Conservation (phyloP, 1,140 invertebrate genomes). For the Glomeris maerens region DNA sequence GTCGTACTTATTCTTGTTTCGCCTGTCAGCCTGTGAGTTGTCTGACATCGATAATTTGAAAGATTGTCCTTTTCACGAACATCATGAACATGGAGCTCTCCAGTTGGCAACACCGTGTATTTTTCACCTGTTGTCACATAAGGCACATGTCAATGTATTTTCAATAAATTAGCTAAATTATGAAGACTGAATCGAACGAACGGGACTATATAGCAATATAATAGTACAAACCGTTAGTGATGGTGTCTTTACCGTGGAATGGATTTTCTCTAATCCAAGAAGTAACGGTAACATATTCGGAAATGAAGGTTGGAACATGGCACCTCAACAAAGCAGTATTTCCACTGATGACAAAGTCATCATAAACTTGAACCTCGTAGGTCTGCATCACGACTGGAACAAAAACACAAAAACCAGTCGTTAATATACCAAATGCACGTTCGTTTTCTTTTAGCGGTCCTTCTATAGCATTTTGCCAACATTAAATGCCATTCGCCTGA, state of each 20-base stretch:
- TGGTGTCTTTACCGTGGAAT: no score
- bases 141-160: no score
- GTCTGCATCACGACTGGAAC: constrained; percentile 26
- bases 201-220: no score
- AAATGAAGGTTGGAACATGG: constrained; percentile 30
- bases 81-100: constrained; percentile 9
- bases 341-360: constrained; percentile 31
- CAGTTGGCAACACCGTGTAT: constrained; percentile 7
- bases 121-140: constrained; percentile 1
- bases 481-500: no score
- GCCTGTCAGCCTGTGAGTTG: constrained; percentile 80
- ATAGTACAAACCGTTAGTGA: no score
- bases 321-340: constrained; percentile 33
- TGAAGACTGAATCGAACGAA: no score
- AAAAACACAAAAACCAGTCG: no score
- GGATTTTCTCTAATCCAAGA: constrained; percentile 27
- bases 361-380: constrained; percentile 31
- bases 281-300: constrained; percentile 31
- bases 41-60: constrained; percentile 73
- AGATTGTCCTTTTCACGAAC: background rate
- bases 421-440: no score
- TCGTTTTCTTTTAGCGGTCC: no score
- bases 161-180: no score
- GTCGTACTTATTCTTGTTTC: constrained; percentile 84
- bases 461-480: no score